Conservation (phyloP, 2,113 vertebrate species). For the Bubo blakistoni region DNA sequence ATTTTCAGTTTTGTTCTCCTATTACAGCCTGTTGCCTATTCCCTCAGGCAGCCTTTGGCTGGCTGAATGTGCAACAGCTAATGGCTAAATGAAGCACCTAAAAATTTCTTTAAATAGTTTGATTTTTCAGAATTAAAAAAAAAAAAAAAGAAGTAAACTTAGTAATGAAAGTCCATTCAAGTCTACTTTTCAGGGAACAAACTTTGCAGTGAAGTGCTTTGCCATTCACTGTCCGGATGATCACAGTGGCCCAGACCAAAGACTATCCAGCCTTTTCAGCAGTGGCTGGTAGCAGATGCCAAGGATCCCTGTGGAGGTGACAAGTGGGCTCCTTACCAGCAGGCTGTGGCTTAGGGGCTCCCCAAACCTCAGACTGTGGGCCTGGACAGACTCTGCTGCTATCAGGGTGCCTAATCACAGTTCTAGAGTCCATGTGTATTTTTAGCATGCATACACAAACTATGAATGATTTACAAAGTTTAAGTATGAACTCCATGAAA, state of each 20-base stretch:
- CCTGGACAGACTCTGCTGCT: neutral
- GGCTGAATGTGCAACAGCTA: neutral
- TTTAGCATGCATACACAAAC: neutral
- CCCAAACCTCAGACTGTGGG: neutral
- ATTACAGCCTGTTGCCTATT: neutral
- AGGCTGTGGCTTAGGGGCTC: neutral
- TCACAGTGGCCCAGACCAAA: neutral
- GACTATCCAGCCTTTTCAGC: neutral
- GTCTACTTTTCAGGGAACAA: neutral
- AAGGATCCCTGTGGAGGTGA: neutral
- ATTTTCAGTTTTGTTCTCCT: neutral
- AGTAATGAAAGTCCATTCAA: neutral
- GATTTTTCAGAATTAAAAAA: neutral
- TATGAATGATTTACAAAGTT: neutral
- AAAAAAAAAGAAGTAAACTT: neutral
- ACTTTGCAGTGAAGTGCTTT: neutral
- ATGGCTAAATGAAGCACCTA: neutral
- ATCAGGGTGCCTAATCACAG: neutral
- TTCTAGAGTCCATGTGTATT: neutral
- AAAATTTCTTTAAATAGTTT: neutral
- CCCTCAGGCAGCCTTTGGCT: neutral
- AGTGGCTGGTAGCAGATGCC: neutral
- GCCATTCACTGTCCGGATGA: neutral
- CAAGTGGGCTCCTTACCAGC: neutral
- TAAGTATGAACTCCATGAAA: neutral